These are phyloP conservation scores for Morpho achilles DNA, from an alignment of 2,888 invertebrate species.

Conservation along the genomic window DNA sequence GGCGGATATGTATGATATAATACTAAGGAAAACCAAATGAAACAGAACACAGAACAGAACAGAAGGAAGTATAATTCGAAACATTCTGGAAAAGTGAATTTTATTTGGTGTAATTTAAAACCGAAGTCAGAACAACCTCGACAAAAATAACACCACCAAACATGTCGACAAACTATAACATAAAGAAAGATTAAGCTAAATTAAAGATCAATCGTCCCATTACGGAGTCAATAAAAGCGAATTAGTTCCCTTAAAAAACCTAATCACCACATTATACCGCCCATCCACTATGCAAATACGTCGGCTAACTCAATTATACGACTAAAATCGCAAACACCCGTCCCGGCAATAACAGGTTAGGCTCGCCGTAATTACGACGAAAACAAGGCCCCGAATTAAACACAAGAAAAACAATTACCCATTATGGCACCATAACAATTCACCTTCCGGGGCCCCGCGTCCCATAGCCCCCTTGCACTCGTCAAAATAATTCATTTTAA, in stretches of 20 bases:
- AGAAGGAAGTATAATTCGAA: too few species aligned
- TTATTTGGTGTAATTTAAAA: too few species aligned
- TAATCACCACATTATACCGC: conserved; percentile 6
- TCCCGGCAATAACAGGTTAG: conserved; percentile 34
- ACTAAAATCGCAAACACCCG: conserved; percentile 25
- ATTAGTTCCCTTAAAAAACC: conserved; percentile 10
- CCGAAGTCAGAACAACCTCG: too few species aligned
- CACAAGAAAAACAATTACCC: conserved; percentile 63
- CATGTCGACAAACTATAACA: background rate
- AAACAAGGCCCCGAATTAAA: conserved; percentile 45
- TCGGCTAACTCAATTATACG: conserved; percentile 28
- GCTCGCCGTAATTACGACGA: conserved; percentile 37
- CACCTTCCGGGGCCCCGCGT: conserved; percentile 52
- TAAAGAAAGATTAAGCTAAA: conserved; percentile 9
- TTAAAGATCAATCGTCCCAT: conserved; percentile 12
- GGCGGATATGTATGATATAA: too few species aligned
- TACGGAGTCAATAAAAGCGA: conserved; percentile 15
- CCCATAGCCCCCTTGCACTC: conserved; percentile 61
- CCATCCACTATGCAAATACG: conserved; percentile 23
- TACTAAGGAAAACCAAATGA: too few species aligned
- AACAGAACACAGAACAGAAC: too few species aligned
- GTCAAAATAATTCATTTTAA: conserved; percentile 80
- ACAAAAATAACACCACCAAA: too few species aligned
- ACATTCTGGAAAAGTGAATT: too few species aligned
- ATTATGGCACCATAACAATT: conserved; percentile 60